Base-by-base conservation (phyloP, 2,113 vertebrate species). In the Sander lucioperca region DNA sequence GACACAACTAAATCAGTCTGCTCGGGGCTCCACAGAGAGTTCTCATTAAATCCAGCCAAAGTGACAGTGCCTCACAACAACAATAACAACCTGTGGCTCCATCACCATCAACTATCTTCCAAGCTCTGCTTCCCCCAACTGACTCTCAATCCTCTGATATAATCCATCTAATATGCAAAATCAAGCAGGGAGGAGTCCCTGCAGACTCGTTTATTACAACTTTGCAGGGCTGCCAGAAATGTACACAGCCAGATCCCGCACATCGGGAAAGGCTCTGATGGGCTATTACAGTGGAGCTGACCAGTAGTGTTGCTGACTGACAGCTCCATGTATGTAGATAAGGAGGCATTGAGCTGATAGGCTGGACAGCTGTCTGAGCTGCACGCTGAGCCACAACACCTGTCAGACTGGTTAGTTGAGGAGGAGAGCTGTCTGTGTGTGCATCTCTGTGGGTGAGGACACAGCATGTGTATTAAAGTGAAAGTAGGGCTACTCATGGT, bases 261-360 rank as follows among this genome's bases (percentile, higher is more conserved):
- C 70, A 74, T 54, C 33, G 25, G 54, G 27, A 77, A 25, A 30
- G 13, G 25, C 76, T 87, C 56, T n/a, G 77, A 48, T 65, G 59
- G 69, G 45, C 77, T 18, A 50, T 65, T 51, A 27, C 50, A 23
- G 10, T 27, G 59, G 64, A 76, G 66, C 57, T 72, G 86, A 79
- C 82, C 84, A 25, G 45, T 14, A 27, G 15, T 58, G 71, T 39
- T 63, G 48, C 74, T 83, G 85, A 90, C 56, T 80, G 92, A 91
- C 89, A 82, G 83, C 71, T 88, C 75, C 45, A 33, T 68, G 63
- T 80, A 87, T 89, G 85, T 57, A 84, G 88, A 90, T 86, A 83
- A 82, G 87, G 74, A 86, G 57, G 79, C 79, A 70, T 74, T 72
- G 86, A 81, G 79, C 82, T 72, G 89, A 90, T 84, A 72, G 80